A percentile compares a stretch with the other conserved stretches of the same genome.
These are phyloP conservation scores for Thymallus thymallus DNA, from an alignment of 2,113 vertebrate genomes.

Conservation along the genomic window DNA sequence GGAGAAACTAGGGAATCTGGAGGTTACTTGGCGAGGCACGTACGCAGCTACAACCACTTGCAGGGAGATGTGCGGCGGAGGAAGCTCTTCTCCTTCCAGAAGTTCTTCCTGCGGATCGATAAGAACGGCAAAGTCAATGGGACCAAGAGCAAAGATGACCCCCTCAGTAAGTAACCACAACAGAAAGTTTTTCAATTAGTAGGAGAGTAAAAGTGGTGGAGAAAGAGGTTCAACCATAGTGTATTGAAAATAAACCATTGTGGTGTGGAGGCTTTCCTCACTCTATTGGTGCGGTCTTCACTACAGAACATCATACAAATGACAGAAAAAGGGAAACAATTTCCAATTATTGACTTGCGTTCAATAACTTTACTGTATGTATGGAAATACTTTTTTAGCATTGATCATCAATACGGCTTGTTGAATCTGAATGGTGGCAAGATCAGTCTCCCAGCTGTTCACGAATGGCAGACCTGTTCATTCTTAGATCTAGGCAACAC, in stretches of 20 bases:
- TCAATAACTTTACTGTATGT: too few species aligned
- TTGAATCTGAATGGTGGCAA: background rate
- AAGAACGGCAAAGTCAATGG: constrained; percentile 90
- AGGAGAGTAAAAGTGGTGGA: background rate
- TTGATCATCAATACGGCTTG: too few species aligned
- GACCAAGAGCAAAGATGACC: constrained; percentile 93
- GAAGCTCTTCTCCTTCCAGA: constrained; percentile 95
- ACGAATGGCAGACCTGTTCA: constrained; percentile 7
- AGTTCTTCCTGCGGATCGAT: constrained; percentile 95
- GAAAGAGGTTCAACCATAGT: background rate
- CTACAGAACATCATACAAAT: too few species aligned
- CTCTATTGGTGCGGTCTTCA: background rate
- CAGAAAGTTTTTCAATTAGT: background rate
- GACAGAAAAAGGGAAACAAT: too few species aligned
- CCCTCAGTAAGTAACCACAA: constrained; percentile 85
- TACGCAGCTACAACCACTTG: constrained; percentile 96
- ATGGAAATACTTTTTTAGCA: too few species aligned
- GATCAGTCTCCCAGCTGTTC: background rate
- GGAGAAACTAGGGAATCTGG: constrained; percentile 51
- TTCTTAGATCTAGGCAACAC: constrained; percentile 36
- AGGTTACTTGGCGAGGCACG: constrained; percentile 82
- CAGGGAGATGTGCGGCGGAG: constrained; percentile 90
- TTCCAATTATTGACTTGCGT: too few species aligned
- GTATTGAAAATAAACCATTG: too few species aligned
- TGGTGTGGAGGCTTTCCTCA: background rate